Evolutionary conservation across 1,140 invertebrate species (phyloP).

Genomic region (Colletes latitarsis): DNA sequence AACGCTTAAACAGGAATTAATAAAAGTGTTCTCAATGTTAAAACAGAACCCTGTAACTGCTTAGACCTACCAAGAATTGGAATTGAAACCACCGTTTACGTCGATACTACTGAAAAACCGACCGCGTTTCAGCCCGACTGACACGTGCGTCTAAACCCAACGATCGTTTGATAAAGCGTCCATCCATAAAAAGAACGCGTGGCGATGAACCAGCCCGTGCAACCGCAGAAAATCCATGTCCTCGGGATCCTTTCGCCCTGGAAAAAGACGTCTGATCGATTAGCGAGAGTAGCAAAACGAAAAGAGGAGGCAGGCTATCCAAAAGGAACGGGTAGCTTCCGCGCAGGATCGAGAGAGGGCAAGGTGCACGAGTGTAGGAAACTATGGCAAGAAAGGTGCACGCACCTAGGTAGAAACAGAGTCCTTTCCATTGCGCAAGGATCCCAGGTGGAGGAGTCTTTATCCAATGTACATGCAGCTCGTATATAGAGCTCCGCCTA

Average conservation of each 20-base stretch:
- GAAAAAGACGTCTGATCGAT: neutral
- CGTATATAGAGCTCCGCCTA: constrained; percentile 73
- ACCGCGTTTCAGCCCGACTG: no score
- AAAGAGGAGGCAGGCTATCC: neutral
- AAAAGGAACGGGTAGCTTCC: neutral
- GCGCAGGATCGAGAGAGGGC: constrained; percentile 3
- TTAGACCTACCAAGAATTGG: no score
- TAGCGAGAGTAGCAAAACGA: neutral
- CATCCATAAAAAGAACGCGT: no score
- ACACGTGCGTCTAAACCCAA: no score
- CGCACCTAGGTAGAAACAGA: constrained; percentile 22
- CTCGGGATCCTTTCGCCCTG: neutral
- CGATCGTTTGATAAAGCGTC: no score
- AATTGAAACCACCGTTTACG: no score
- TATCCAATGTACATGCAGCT: constrained; percentile 64
- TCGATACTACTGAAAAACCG: no score
- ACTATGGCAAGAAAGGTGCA: neutral
- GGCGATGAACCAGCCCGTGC: no score
- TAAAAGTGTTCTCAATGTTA: no score
- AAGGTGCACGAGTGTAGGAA: constrained; percentile 20
- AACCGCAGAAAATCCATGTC: neutral
- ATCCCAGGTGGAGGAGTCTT: constrained; percentile 55
- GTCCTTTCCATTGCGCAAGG: constrained; percentile 62
- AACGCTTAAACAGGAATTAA: no score
- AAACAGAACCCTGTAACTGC: no score